Percentiles rank a stretch among this genome's conserved stretches.
These are phyloP conservation scores for Mizuhopecten yessoensis DNA, from an alignment of 1,140 invertebrate genomes.

Conservation along the genomic window DNA sequence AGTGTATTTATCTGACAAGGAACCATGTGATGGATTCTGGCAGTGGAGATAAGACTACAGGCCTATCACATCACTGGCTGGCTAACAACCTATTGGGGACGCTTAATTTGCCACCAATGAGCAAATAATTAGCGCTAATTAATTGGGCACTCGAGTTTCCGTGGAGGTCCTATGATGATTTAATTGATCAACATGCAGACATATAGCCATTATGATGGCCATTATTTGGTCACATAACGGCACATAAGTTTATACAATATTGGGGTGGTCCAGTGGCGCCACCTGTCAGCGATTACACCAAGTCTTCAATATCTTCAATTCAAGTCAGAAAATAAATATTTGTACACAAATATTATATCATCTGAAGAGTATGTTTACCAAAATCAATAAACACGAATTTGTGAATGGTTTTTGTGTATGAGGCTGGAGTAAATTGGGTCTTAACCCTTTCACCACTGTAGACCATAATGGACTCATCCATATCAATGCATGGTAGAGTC, in stretches of 20 bases:
- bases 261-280: not conserved
- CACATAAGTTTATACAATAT: not conserved
- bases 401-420: too few species aligned
- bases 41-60: not conserved
- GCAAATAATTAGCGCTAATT: slow-evolving; percentile 24
- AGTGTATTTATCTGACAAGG: not conserved
- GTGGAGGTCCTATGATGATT: not conserved
- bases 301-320: not conserved
- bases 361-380: too few species aligned
- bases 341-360: not conserved
- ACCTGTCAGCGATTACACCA: not conserved
- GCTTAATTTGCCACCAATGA: slow-evolving; percentile 38
- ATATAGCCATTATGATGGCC: not conserved
- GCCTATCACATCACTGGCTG: not conserved
- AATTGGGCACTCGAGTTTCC: not conserved
- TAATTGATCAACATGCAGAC: not conserved
- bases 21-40: not conserved
- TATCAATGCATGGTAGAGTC: too few species aligned
- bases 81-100: not conserved
- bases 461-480: too few species aligned
- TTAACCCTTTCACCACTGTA: too few species aligned
- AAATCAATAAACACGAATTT: too few species aligned
- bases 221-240: not conserved
- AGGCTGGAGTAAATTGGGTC: too few species aligned
- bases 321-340: not conserved